Conservation (phyloP, 2,113 vertebrate genomes). For the Prinia subflava region DNA sequence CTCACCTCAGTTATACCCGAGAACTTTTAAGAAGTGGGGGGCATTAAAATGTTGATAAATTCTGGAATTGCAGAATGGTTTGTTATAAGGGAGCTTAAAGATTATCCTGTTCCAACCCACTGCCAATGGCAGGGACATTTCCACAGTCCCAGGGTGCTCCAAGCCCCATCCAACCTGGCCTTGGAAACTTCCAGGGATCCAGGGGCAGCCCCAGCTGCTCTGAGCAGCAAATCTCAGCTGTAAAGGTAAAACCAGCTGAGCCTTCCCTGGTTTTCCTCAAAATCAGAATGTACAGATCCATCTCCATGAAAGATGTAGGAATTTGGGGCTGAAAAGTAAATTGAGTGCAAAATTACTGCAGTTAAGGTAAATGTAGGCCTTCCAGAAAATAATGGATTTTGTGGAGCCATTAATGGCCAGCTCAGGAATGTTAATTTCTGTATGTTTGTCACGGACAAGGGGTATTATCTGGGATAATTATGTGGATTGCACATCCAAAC, state of each 20-base stretch:
- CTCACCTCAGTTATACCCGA: neutral
- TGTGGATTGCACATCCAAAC: neutral
- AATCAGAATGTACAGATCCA: neutral
- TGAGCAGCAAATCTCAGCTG: neutral
- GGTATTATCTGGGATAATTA: neutral
- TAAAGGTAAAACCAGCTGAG: neutral
- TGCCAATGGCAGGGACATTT: neutral
- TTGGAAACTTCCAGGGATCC: neutral
- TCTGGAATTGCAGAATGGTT: neutral
- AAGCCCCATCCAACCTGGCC: neutral
- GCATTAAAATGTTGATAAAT: neutral
- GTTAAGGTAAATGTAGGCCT: neutral
- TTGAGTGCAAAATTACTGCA: neutral
- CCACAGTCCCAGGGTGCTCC: neutral
- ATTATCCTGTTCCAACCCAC: neutral
- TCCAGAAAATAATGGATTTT: neutral
- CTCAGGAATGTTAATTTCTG: constrained; percentile 9
- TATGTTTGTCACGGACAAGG: neutral
- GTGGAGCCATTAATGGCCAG: neutral
- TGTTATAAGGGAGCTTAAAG: neutral
- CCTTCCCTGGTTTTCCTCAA: neutral
- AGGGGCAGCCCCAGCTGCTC: neutral
- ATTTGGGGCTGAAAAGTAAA: neutral
- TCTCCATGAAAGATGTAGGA: neutral
- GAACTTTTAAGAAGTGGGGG: neutral